Evolutionary conservation across 2,888 invertebrate genomes (phyloP), one percentile per base, ranked within the genome.

Genomic region (Cinara cedri): DNA sequence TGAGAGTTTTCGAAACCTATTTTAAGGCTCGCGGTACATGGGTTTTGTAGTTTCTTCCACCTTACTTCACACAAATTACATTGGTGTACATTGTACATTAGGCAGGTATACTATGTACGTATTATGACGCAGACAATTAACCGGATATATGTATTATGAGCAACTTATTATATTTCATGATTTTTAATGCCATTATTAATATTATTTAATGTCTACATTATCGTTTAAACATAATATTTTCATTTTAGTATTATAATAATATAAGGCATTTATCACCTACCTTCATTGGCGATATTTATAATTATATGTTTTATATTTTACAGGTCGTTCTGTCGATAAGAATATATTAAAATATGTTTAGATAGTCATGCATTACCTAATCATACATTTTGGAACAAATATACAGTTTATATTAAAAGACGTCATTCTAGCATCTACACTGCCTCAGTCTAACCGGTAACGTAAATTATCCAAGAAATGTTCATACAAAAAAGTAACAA

Each of bases 1-100:
- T 76, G 76, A 76, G 76, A 76, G 57, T 76, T 68, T 76, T 66
- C 34, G 62, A 68, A 76, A 68, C 66, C 55, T 66, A 68, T 76
- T 34, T 57, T 57, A 65, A 65, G 74, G 34, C 42, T 60, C 44
- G 74, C 74, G 74, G 66, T 76, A 76, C 76, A 76, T 57, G 76
- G 76, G 65, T 76, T 76, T 76, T 76, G 76, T 76, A 57, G 76
- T 76, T 76, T 76, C 46, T 76, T 76, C 76, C 66, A 66, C 76
- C 55, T 76, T 66, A 66, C 55, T 76, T 66, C 76, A 76, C 76
- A 55, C 76, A 57, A 76, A 76, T 57, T n/a, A 74, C 63, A 63
- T 74, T 74, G 74, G 74, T 74, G 74, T 74, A 21, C 74, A 74
- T 74, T 74, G 74, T 63, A 74, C 44, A 68, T 34, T 34, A 34